Percentiles rank a stretch among this genome's conserved stretches.
Evolutionary conservation across 2,888 invertebrate genomes (phyloP).

Genomic region (Ectropis crepuscularia): DNA sequence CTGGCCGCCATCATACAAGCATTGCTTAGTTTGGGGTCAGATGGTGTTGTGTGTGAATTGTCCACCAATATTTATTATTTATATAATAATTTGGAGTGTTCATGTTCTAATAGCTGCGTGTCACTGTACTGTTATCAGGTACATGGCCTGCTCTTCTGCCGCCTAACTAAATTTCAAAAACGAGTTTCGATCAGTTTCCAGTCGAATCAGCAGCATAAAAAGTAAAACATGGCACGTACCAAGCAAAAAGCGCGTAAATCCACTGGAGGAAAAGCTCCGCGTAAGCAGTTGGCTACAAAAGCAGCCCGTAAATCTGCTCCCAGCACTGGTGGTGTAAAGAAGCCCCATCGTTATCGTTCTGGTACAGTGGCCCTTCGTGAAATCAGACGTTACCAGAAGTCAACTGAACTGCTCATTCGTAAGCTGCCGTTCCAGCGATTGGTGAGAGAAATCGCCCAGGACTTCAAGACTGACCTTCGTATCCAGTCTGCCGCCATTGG

Average conservation of each 20-base stretch:
- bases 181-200: conserved; percentile 3
- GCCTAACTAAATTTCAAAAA: too few species aligned
- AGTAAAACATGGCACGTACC: conserved; percentile 94
- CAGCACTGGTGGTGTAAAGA: conserved; percentile 97
- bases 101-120: too few species aligned
- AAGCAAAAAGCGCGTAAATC: conserved; percentile 99
- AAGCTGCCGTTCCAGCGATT: conserved; percentile 98
- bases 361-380: conserved; percentile 98
- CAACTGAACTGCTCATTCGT: conserved; percentile 97
- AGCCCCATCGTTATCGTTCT: conserved; percentile 98
- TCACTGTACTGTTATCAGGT: too few species aligned
- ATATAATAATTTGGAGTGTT: too few species aligned
- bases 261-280: conserved; percentile 98
- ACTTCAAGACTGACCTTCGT: conserved; percentile 98
- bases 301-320: conserved; percentile 98
- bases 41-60: too few species aligned
- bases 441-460: conserved; percentile 98
- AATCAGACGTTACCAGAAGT: conserved; percentile 98
- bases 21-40: too few species aligned
- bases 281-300: conserved; percentile 97
- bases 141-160: too few species aligned
- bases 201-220: background rate
- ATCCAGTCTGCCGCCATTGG: conserved; percentile 98
- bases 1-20: too few species aligned
- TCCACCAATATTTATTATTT: too few species aligned